phyloP scores from a whole-genome alignment of 2,113 vertebrate species.

The Barbus barbus region DNA sequence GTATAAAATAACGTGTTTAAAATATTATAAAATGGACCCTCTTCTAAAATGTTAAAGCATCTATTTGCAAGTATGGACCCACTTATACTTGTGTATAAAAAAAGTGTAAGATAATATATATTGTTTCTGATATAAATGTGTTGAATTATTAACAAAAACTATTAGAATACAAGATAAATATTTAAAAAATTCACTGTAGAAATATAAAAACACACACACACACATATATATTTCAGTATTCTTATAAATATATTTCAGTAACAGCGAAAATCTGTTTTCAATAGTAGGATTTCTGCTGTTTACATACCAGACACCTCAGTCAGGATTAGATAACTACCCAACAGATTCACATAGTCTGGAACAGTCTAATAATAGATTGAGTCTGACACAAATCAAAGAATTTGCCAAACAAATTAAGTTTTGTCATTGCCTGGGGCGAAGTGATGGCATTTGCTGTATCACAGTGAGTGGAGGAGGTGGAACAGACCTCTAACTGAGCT shows the following conservation, averaged over 20 bases:
- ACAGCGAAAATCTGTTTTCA: no score
- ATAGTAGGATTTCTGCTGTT: background rate
- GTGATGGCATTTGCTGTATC: background rate
- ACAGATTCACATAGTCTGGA: background rate
- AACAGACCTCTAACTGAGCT: slow-evolving; percentile 6
- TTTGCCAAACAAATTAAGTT: slow-evolving; percentile 2
- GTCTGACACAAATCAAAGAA: background rate
- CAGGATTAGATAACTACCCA: background rate
- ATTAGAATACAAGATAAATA: no score
- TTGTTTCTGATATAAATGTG: background rate
- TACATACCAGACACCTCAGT: slow-evolving; percentile 5
- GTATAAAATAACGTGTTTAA: no score
- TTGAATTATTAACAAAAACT: no score
- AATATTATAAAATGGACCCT: background rate
- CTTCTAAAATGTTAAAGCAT: background rate
- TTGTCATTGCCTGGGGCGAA: background rate
- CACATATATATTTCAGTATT: no score
- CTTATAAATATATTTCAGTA: no score
- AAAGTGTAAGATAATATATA: background rate
- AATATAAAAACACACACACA: no score
- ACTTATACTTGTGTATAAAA: background rate
- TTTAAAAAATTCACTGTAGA: no score
- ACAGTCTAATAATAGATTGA: background rate
- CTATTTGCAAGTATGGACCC: no score
- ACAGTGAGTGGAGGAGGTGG: background rate